Evolutionary conservation across 2,797 vertebrate species (phyloP).

Genomic region (Rhynchotus rufescens): DNA sequence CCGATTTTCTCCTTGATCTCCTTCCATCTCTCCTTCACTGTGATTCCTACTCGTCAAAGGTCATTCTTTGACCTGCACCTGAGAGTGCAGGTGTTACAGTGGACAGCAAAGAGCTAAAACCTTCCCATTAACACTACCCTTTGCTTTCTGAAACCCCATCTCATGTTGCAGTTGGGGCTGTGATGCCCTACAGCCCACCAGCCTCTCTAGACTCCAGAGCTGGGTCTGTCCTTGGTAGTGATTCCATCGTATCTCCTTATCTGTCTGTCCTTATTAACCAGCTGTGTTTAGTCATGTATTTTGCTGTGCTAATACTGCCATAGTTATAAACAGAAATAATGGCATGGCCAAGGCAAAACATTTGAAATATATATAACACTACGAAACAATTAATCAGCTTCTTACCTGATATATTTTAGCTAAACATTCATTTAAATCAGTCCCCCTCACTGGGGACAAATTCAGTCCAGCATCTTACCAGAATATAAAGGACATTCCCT

Average conservation of each 20-base stretch:
- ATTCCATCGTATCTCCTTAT: not conserved
- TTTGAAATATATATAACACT: not conserved
- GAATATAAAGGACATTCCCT: not conserved
- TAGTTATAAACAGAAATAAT: not conserved
- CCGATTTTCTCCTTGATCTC: not conserved
- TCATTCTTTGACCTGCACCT: not conserved
- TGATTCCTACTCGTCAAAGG: not conserved
- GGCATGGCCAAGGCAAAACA: not conserved
- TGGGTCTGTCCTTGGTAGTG: not conserved
- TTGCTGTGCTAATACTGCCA: not conserved
- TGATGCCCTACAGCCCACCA: rapidly evolving
- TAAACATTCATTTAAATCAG: not conserved
- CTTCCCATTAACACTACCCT: not conserved
- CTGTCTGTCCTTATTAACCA: not conserved
- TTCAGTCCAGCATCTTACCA: not conserved
- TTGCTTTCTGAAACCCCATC: rapidly evolving
- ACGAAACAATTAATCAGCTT: not conserved
- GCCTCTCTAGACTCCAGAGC: too few species aligned
- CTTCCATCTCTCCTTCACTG: not conserved
- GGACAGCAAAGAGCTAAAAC: rapidly evolving
- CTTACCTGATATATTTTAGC: not conserved
- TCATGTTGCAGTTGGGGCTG: rapidly evolving
- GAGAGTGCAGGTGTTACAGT: rapidly evolving
- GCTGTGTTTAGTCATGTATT: not conserved
- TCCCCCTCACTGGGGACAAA: not conserved